Percentiles rank a stretch among this genome's conserved stretches.
These are phyloP conservation scores for Lophotis ruficrista DNA, from an alignment of 2,113 vertebrate genomes.

Conservation along the genomic window DNA sequence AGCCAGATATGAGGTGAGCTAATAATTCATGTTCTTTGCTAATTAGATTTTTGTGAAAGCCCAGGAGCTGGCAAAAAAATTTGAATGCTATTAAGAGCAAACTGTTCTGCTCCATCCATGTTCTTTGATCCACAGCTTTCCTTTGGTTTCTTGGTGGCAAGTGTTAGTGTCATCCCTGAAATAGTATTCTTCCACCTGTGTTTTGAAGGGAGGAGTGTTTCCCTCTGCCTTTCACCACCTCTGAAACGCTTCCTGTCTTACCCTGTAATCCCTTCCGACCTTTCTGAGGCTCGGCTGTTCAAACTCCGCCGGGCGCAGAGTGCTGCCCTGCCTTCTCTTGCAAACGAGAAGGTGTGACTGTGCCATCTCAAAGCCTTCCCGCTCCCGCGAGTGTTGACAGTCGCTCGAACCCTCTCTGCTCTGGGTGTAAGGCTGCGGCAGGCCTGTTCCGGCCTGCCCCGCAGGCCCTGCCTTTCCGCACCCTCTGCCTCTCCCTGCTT, in stretches of 20 bases:
- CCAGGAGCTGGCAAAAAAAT: not conserved
- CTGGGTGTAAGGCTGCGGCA: not conserved
- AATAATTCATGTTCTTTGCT: slow-evolving; percentile 46
- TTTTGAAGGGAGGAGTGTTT: not conserved
- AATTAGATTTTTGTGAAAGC: slow-evolving; percentile 29
- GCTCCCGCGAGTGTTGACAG: not conserved
- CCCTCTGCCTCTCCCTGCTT: not conserved
- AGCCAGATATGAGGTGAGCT: slow-evolving; percentile 13
- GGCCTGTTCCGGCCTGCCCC: not conserved
- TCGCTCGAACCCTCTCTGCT: not conserved
- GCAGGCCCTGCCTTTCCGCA: not conserved
- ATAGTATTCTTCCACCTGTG: not conserved
- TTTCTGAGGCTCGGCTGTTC: not conserved
- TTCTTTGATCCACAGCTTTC: not conserved
- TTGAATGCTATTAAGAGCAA: not conserved
- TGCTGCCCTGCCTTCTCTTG: not conserved
- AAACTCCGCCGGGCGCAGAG: not conserved
- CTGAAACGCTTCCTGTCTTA: not conserved
- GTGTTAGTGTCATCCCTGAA: not conserved
- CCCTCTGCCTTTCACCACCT: not conserved
- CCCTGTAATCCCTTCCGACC: not conserved
- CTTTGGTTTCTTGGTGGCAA: not conserved
- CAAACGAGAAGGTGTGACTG: not conserved
- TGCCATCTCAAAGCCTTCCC: not conserved
- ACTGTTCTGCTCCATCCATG: not conserved